These are phyloP conservation scores for Catharus minimus DNA, from an alignment of 2,113 vertebrate genomes.

Conservation along the genomic window DNA sequence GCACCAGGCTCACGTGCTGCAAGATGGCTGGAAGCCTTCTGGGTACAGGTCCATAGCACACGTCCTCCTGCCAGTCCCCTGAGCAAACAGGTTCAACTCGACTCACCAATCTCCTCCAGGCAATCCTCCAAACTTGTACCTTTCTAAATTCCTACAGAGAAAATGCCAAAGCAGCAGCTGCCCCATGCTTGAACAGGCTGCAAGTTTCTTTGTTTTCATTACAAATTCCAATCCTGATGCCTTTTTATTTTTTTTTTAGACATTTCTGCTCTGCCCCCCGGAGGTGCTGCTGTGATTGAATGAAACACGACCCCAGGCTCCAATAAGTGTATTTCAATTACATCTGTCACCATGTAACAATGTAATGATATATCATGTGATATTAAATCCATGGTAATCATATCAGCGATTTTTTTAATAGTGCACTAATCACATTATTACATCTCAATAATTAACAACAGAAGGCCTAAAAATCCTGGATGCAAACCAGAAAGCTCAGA, in stretches of 20 bases:
- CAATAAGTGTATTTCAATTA: conserved; percentile 99
- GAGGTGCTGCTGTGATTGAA: conserved; percentile 88
- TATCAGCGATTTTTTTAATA: conserved; percentile 87
- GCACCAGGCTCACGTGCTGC: background rate
- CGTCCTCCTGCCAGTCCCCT: rapidly evolving
- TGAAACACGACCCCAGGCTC: conserved; percentile 88
- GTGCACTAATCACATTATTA: conserved; percentile 84
- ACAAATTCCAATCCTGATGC: conserved; percentile 73
- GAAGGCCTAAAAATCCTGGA: conserved; percentile 72
- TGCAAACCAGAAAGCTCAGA: conserved; percentile 50
- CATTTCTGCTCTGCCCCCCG: conserved; percentile 71
- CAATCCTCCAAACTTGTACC: background rate
- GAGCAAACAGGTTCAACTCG: background rate
- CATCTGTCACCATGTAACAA: conserved; percentile 96
- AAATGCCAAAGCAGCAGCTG: conserved; percentile 44
- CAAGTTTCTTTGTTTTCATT: conserved; percentile 79
- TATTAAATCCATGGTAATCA: conserved; percentile 99
- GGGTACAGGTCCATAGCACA: background rate
- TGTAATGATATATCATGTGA: conserved; percentile 98
- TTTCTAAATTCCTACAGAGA: conserved; percentile 8
- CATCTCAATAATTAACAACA: conserved; percentile 85
- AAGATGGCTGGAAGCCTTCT: background rate
- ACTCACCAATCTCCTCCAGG: background rate
- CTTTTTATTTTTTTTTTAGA: conserved; percentile 65
- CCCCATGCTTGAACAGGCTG: conserved; percentile 25